Conservation (phyloP, 2,888 invertebrate genomes). For the Harpagoxenus sublaevis region DNA sequence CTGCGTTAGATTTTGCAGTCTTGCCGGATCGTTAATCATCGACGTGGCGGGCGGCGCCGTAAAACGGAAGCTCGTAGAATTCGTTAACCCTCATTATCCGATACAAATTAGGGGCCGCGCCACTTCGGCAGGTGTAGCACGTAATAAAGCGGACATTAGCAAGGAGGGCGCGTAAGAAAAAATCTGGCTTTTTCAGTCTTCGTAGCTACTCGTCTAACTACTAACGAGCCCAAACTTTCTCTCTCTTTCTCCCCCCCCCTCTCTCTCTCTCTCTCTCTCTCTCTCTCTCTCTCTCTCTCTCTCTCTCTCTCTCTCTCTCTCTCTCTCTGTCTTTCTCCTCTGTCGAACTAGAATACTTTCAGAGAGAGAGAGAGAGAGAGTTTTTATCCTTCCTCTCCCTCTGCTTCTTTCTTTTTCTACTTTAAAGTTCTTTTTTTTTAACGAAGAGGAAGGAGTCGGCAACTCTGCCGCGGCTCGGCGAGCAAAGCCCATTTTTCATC, state of each 20-base stretch:
- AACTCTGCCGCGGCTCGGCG: conserved; percentile 75
- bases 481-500: conserved; percentile 82
- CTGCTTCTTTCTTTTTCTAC: conserved; percentile 57
- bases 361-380: conserved; percentile 18
- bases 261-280: conserved; percentile 59
- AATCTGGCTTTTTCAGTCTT: conserved; percentile 72
- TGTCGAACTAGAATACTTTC: conserved; percentile 68
- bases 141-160: conserved; percentile 46
- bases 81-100: conserved; percentile 52
- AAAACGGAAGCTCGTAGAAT: conserved; percentile 57
- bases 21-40: conserved; percentile 55
- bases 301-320: conserved; percentile 56
- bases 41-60: conserved; percentile 36
- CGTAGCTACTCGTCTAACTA: conserved; percentile 76
- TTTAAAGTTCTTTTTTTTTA: conserved; percentile 65
- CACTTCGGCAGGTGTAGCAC: conserved; percentile 31
- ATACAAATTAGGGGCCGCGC: conserved; percentile 39
- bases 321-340: conserved; percentile 53
- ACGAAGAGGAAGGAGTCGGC: conserved; percentile 77
- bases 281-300: conserved; percentile 63
- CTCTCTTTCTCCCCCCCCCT: conserved; percentile 27
- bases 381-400: conserved; percentile 59
- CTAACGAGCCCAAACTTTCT: conserved; percentile 79
- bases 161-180: conserved; percentile 38
- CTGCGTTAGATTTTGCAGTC: conserved; percentile 53